Percentiles rank a stretch among this genome's conserved stretches.
phyloP scores from a whole-genome alignment of 2,888 invertebrate genomes.

The Thera britannica region DNA sequence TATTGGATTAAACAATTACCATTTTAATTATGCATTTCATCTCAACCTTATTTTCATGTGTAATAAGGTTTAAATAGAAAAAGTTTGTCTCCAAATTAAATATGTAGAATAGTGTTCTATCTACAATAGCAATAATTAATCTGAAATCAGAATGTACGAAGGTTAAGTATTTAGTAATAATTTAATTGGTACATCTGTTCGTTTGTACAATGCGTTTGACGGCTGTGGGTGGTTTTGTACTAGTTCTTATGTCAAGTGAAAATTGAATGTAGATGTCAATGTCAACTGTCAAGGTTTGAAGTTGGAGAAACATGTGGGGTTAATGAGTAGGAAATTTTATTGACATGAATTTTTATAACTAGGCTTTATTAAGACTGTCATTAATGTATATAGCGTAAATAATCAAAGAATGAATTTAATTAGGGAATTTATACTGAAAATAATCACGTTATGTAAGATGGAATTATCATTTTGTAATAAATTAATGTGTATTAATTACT shows the following conservation, averaged over 20 bases:
- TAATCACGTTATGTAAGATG: no score
- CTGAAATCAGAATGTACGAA: slow-evolving; percentile 52
- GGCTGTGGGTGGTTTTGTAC: slow-evolving; percentile 33
- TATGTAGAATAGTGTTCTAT: slow-evolving; percentile 45
- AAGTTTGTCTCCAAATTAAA: background rate
- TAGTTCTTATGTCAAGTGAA: slow-evolving; percentile 22
- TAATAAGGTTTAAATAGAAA: background rate
- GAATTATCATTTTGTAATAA: no score
- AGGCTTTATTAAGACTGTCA: background rate
- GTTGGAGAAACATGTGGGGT: background rate
- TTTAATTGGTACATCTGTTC: slow-evolving; percentile 36
- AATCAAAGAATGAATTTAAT: no score
- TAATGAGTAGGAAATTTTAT: background rate
- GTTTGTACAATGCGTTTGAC: slow-evolving; percentile 24
- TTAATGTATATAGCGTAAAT: background rate
- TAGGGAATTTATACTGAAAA: no score
- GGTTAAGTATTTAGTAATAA: slow-evolving; percentile 35
- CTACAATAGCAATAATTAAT: slow-evolving; percentile 74
- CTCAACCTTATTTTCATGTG: background rate
- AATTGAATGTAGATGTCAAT: slow-evolving; percentile 23
- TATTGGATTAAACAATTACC: slow-evolving; percentile 33
- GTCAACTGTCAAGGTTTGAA: slow-evolving; percentile 12
- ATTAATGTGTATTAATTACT: no score
- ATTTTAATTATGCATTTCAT: background rate
- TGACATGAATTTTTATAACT: background rate